Conservation (phyloP, 2,113 vertebrate species). For the Tenrec ecaudatus region DNA sequence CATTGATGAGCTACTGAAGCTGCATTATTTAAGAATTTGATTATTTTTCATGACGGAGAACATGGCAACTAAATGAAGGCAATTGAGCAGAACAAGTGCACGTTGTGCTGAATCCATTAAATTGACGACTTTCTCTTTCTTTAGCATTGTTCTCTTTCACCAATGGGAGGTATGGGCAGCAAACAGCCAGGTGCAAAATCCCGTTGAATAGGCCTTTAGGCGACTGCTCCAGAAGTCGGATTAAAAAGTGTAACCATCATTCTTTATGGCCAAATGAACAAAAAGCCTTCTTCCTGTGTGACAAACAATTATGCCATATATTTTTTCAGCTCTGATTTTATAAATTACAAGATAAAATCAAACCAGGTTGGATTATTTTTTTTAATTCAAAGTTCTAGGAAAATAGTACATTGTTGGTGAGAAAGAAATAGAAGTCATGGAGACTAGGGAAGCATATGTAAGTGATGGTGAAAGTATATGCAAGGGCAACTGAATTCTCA, state of each 20-base stretch:
- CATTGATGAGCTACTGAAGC: neutral
- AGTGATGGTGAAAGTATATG: neutral
- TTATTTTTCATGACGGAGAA: neutral
- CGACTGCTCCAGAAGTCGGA: neutral
- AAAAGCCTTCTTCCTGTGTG: neutral
- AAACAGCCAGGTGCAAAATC: neutral
- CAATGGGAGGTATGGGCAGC: neutral
- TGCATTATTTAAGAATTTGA: neutral
- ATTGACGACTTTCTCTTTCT: conserved; percentile 19
- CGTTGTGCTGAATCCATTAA: neutral
- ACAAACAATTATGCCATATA: neutral
- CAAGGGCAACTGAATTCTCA: neutral
- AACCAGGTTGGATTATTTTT: neutral
- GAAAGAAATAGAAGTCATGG: neutral
- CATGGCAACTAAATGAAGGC: neutral
- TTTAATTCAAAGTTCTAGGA: neutral
- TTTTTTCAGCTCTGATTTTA: conserved; percentile 34
- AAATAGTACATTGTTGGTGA: neutral
- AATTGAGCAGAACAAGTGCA: neutral
- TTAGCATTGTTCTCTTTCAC: neutral
- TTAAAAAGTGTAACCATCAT: neutral
- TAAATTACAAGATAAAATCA: neutral
- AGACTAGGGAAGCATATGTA: neutral
- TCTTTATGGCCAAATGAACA: conserved; percentile 10
- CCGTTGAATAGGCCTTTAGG: neutral